Base-by-base conservation (phyloP, 2,797 vertebrate genomes). In the Chaetophractus vellerosus region DNA sequence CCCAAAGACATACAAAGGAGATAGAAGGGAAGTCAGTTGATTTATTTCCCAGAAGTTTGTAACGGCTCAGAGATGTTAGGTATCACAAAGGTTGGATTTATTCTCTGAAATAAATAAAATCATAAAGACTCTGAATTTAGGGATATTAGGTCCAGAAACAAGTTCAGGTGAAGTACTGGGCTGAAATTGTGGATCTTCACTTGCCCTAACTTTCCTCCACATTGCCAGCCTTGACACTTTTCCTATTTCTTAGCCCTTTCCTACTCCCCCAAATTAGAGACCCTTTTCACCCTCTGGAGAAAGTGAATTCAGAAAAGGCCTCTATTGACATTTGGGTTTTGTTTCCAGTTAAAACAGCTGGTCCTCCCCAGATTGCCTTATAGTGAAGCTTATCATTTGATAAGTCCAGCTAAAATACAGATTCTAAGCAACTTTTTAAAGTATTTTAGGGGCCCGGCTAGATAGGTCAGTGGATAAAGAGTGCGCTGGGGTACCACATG, bases 351-450 rank as follows among this genome's bases (percentile, higher is more conserved):
- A 50, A 81, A 91, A 86, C 33, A 2, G 24, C 28, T 14, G 14
- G 38, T 45, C 38, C 15, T 72, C 45, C 33, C 26, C 19, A 45
- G 7, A 90, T 87, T 74, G 28, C 69, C 24, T 81, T 78, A 36
- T 2, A 31, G 8, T 41, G 28, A 64, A 75, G 31, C 55, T 57
- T 9, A 28, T 23, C 16, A 61, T 11, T 61, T 78, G 15, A 2
- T 74, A 88, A 80, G 33, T 88, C n/a, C 9, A 71, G 3, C 33
- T 88, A 38, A 28, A 14, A n/a, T 69, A 45, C 1, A 72, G 71
- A 90, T 52, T 93, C 38, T 68, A 59, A 90, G 24, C 21, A 38
- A 15, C 36, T 87, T 90, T 82, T 45, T 45, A n/a, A n/a, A n/a
- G n/a, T n/a, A n/a, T n/a, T n/a, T n/a, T n/a, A n/a, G n/a, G n/a